Evolutionary conservation across 2,113 vertebrate species (phyloP).

Genomic region (Telmatochromis sp.): DNA sequence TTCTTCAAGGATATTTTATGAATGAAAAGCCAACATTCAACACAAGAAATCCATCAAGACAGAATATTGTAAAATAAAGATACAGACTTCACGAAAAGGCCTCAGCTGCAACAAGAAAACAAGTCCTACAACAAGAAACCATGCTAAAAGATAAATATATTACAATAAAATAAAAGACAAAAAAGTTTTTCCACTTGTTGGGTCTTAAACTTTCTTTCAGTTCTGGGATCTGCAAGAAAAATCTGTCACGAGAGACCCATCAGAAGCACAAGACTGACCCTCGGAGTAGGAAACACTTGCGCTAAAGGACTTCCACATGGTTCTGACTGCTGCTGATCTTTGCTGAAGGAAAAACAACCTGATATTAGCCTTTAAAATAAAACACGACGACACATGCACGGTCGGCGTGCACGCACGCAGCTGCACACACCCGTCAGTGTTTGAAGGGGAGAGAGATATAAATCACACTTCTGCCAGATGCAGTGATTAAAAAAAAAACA

Average conservation of each 20-base stretch:
- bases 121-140: background rate
- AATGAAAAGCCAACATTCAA: background rate
- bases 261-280: constrained; percentile 20
- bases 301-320: constrained; percentile 55
- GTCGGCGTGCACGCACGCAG: background rate
- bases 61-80: background rate
- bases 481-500: background rate
- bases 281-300: constrained; percentile 10
- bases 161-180: background rate
- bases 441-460: constrained; percentile 43
- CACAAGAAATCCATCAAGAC: background rate
- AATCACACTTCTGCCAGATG: constrained; percentile 56
- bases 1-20: background rate
- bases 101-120: background rate
- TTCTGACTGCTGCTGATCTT: constrained; percentile 10
- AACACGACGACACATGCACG: background rate
- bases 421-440: constrained; percentile 41
- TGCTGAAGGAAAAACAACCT: constrained; percentile 12
- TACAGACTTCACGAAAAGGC: background rate
- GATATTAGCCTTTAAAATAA: constrained; percentile 3
- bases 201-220: background rate
- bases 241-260: constrained; percentile 24
- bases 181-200: constrained; percentile 17
- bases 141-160: fast-evolving
- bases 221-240: constrained; percentile 6